These are phyloP conservation scores for Eriocheir sinensis DNA, from an alignment of 1,140 invertebrate genomes.

Conservation along the genomic window DNA sequence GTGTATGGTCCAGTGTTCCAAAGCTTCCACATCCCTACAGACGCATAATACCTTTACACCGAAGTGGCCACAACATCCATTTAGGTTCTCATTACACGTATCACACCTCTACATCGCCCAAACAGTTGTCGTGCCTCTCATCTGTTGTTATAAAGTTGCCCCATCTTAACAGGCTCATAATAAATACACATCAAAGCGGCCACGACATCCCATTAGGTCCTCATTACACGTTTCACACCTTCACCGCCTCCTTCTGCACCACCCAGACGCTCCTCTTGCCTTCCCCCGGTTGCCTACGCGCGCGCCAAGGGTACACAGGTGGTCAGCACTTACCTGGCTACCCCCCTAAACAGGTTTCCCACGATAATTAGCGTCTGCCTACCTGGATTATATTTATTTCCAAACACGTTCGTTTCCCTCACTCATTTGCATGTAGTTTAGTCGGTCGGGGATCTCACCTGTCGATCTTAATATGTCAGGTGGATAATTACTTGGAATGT, in stretches of 20 bases:
- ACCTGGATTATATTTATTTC: conserved; percentile 1
- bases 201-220: too few relatives aligned
- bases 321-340: background rate
- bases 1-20: too few relatives aligned
- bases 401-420: background rate
- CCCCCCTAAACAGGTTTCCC: background rate
- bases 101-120: too few relatives aligned
- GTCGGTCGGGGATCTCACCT: background rate
- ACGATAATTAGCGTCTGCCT: conserved; percentile 4
- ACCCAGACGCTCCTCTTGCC: background rate
- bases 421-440: background rate
- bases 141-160: too few relatives aligned
- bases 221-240: background rate
- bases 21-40: too few relatives aligned
- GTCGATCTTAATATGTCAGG: background rate
- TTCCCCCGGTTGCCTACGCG: too few relatives aligned
- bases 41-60: too few relatives aligned
- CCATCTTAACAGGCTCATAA: too few relatives aligned
- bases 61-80: background rate
- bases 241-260: background rate
- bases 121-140: too few relatives aligned
- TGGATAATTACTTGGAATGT: background rate
- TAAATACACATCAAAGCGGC: too few relatives aligned
- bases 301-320: background rate
- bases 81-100: background rate